phyloP scores from a whole-genome alignment of 2,113 vertebrate genomes.

The Coptodon bakossiorum region DNA sequence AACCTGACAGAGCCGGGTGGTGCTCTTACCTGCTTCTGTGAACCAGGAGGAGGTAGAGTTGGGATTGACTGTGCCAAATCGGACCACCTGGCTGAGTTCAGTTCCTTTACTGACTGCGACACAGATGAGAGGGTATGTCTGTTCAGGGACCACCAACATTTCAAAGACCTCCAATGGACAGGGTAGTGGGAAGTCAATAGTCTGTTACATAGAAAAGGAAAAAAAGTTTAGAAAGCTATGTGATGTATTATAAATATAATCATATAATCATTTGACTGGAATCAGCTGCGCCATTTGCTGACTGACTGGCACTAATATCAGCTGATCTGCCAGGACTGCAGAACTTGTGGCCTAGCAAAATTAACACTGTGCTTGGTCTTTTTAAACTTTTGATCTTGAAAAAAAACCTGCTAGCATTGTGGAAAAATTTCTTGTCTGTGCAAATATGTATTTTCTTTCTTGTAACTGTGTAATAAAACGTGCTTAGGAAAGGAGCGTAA shows the following conservation, averaged over 20 bases:
- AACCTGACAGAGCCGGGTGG: not conserved
- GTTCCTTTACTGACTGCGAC: constrained; percentile 91
- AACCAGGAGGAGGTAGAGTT: constrained; percentile 93
- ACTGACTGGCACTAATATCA: not conserved
- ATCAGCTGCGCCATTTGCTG: not conserved
- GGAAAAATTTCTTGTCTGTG: accelerated
- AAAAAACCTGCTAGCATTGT: not conserved
- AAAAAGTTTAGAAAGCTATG: too few species aligned
- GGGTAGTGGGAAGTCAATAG: constrained; percentile 93
- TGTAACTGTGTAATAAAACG: not conserved
- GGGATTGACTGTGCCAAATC: constrained; percentile 95
- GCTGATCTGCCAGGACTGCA: not conserved
- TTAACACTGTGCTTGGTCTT: not conserved
- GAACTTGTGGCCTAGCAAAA: not conserved
- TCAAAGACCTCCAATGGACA: constrained; percentile 94
- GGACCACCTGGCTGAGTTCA: constrained; percentile 92
- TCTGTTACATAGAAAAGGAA: constrained; percentile 61
- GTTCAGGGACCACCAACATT: constrained; percentile 96
- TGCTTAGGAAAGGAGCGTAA: not conserved
- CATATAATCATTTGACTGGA: not conserved
- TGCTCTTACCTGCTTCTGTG: constrained; percentile 86
- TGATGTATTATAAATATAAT: not conserved
- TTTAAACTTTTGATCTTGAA: not conserved
- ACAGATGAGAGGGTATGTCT: constrained; percentile 93
- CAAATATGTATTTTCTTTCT: not conserved